Evolutionary conservation across 1,140 invertebrate genomes (phyloP).

Genomic region (Nasonia longicornis): DNA sequence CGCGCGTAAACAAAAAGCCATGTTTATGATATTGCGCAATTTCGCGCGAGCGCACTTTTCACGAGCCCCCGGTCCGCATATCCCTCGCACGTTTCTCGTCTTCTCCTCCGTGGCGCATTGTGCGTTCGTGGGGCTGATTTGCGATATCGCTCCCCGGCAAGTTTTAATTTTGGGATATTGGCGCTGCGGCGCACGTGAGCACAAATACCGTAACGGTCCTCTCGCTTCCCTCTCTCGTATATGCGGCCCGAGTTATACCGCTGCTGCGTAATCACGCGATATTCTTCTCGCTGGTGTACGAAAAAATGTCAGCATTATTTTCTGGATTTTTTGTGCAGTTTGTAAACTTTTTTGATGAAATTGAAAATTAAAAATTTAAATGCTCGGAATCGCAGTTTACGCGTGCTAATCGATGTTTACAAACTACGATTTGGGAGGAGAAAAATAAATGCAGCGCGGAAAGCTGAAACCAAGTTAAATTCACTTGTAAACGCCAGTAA

Average conservation of each 20-base stretch:
- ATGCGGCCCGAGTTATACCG: not conserved
- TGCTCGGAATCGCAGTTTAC: too few species aligned
- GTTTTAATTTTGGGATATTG: constrained; percentile 62
- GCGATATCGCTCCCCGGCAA: constrained; percentile 50
- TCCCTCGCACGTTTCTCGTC: not conserved
- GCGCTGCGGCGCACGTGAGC: constrained; percentile 36
- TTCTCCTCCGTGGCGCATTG: not conserved
- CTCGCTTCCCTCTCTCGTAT: not conserved
- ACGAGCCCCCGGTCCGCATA: not conserved
- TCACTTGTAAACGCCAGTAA: constrained; percentile 10
- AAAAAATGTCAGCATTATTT: not conserved
- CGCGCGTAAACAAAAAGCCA: constrained; percentile 20
- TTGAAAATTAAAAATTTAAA: not conserved
- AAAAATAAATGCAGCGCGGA: too few species aligned
- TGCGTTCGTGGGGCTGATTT: constrained; percentile 55
- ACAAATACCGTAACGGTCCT: constrained; percentile 22
- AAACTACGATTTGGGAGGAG: too few species aligned
- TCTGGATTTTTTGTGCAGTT: too few species aligned
- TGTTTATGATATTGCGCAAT: constrained; percentile 35
- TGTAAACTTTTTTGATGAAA: not conserved
- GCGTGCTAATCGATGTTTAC: too few species aligned
- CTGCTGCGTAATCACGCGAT: not conserved
- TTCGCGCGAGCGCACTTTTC: constrained; percentile 17
- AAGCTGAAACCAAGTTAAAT: constrained; percentile 15
- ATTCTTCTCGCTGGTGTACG: not conserved